Conservation (phyloP, 1,140 invertebrate genomes). For the honey bee (Apis mellifera) region DNA sequence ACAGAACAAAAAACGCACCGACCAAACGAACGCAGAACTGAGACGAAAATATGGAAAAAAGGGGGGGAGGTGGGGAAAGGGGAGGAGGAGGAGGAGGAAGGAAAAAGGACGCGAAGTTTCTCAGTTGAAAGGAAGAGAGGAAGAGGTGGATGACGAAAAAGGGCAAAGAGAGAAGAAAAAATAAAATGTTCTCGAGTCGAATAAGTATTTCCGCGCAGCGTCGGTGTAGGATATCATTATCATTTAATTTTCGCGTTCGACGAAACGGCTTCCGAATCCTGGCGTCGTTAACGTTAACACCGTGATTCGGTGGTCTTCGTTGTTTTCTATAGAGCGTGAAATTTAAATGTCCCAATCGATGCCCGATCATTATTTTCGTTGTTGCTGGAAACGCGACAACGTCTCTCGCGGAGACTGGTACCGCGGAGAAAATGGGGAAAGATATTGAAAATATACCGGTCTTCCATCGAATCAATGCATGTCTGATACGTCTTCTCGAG, state of each 20-base stretch:
- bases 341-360: conserved; percentile 72
- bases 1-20: conserved; percentile 38
- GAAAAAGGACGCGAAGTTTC: neutral
- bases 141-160: neutral
- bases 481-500: no score
- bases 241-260: conserved; percentile 72
- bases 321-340: conserved; percentile 62
- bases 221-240: conserved; percentile 73
- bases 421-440: no score
- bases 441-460: conserved; percentile 1
- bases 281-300: conserved; percentile 67
- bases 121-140: conserved; percentile 1
- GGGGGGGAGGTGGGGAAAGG: neutral
- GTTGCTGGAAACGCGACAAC: conserved; percentile 15
- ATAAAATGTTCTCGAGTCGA: conserved; percentile 41
- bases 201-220: conserved; percentile 58
- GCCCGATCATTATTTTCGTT: conserved; percentile 69
- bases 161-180: conserved; percentile 13
- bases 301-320: conserved; percentile 62
- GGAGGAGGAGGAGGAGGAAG: no score
- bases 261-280: conserved; percentile 56
- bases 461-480: neutral
- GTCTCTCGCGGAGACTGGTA: conserved; percentile 40
- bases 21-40: conserved; percentile 22
- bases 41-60: conserved; percentile 15